phyloP scores from a whole-genome alignment of 2,113 vertebrate species.

The Oenanthe oenanthe region DNA sequence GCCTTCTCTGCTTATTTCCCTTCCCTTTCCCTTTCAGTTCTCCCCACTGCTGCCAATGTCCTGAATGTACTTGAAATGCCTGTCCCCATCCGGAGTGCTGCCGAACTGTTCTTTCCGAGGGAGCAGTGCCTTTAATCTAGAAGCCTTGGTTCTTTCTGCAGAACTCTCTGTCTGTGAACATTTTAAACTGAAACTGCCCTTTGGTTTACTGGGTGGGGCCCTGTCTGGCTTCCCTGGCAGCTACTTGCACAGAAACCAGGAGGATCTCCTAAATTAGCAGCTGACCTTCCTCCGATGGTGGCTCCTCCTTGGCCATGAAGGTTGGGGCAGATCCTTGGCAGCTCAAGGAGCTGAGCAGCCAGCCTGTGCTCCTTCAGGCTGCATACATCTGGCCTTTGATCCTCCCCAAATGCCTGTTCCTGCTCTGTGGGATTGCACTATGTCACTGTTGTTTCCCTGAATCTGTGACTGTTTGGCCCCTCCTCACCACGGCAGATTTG shows the following conservation, averaged over 20 bases:
- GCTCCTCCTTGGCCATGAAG: slow-evolving; percentile 34
- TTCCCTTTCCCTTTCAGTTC: neutral
- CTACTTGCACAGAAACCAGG: neutral
- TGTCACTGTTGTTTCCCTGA: neutral
- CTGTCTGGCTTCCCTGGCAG: slow-evolving; percentile 13
- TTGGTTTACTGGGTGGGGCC: neutral
- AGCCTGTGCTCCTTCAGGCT: neutral
- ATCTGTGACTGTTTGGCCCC: neutral
- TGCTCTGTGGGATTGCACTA: fast-evolving
- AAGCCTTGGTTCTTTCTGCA: neutral
- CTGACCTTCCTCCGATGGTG: slow-evolving; percentile 59
- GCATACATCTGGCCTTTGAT: slow-evolving; percentile 57
- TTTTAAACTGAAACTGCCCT: neutral
- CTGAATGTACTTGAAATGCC: neutral
- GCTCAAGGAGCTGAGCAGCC: neutral
- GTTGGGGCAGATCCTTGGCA: neutral
- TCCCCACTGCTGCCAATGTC: neutral
- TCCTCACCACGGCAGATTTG: neutral
- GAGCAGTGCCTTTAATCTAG: neutral
- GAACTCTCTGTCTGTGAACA: neutral
- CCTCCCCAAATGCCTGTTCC: neutral
- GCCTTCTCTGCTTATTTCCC: neutral
- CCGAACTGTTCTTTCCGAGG: fast-evolving
- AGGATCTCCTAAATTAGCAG: slow-evolving; percentile 36
- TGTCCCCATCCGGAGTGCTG: fast-evolving